These are phyloP conservation scores for Himalopsyche kuldschensis DNA, from an alignment of 2,888 invertebrate genomes.

Conservation along the genomic window DNA sequence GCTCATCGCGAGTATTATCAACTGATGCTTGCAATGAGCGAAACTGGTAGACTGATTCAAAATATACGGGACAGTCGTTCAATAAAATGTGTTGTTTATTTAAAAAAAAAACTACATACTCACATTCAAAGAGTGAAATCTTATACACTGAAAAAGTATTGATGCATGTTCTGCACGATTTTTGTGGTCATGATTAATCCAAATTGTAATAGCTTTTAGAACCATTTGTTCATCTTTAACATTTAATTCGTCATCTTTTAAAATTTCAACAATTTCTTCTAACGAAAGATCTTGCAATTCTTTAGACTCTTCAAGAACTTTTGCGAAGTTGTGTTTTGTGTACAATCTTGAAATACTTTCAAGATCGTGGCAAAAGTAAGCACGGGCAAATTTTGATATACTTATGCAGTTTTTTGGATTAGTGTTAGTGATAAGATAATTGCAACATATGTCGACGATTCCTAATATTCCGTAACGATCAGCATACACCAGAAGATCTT, in stretches of 20 bases:
- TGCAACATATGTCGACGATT: slow-evolving; percentile 71
- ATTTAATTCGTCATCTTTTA: slow-evolving; percentile 73
- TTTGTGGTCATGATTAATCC: slow-evolving; percentile 66
- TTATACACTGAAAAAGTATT: slow-evolving; percentile 65
- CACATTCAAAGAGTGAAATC: slow-evolving; percentile 58
- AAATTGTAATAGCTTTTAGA: slow-evolving; percentile 71
- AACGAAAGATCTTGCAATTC: slow-evolving; percentile 65
- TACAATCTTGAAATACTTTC: slow-evolving; percentile 63
- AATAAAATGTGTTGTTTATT: too few species aligned
- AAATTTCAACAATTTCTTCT: slow-evolving; percentile 65
- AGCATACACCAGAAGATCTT: slow-evolving; percentile 68
- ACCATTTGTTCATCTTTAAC: slow-evolving; percentile 72
- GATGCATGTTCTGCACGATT: slow-evolving; percentile 60
- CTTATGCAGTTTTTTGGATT: slow-evolving; percentile 71
- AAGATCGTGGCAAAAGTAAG: slow-evolving; percentile 70
- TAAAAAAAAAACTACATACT: background rate
- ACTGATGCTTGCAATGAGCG: too few species aligned
- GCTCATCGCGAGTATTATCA: too few species aligned
- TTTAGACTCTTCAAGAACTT: slow-evolving; percentile 63
- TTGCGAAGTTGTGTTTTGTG: slow-evolving; percentile 62
- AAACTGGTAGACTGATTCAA: too few species aligned
- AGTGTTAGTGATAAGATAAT: slow-evolving; percentile 65
- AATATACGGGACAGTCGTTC: too few species aligned
- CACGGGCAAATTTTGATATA: slow-evolving; percentile 69
- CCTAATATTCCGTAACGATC: slow-evolving; percentile 75